Base-by-base conservation (phyloP, 2,797 vertebrate species). In the Balearica regulorum region DNA sequence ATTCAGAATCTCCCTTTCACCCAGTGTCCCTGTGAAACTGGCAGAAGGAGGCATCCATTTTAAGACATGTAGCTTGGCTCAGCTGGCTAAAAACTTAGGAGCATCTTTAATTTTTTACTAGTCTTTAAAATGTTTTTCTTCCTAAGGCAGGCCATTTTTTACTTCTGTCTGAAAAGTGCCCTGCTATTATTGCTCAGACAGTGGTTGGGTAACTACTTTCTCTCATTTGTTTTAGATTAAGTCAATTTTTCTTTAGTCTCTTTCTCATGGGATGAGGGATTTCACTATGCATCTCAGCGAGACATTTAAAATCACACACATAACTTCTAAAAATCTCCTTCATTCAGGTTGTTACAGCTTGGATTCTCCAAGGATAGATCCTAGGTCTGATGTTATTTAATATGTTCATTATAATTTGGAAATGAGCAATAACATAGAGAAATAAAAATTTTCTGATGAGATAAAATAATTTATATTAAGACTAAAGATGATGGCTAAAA, bases 151-250 rank as follows among this genome's bases (percentile, higher is more conserved):
- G 83, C 44, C 21, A 35, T 70, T 69, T 79, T 93, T 83, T 51
- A 83, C 35, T 93, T 83, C 57, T 58, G 17, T 69, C 49, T 89
- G 72, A 85, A 28, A 92, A 91, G 41, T 75, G 26, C 55, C 76
- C 31, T 44, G 57, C 60, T 93, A 28, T 90, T 88, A 33, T 46
- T 87, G 69, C 49, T 81, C 69, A 85, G 51, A 37, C 71, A 75
- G 39, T 80, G 62, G 33, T 73, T 87, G 58, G 35, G 6, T 73
- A 82, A 69, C 81, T 73, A 41, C 28, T 80, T 11, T 68, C 35
- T 94, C 72, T 88, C 54, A 75, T 81, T 93, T 93, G 73, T 55
- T 97, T 86, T 87, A 83, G 65, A 69, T 91, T 85, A 95, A 90
- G 73, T 77, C 24, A 76, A 15, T 82, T 95, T 90, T 91, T 85